Evolutionary conservation across 2,888 invertebrate genomes (phyloP), one percentile per base, ranked within the genome.

Genomic region (Melipona bicolor): DNA sequence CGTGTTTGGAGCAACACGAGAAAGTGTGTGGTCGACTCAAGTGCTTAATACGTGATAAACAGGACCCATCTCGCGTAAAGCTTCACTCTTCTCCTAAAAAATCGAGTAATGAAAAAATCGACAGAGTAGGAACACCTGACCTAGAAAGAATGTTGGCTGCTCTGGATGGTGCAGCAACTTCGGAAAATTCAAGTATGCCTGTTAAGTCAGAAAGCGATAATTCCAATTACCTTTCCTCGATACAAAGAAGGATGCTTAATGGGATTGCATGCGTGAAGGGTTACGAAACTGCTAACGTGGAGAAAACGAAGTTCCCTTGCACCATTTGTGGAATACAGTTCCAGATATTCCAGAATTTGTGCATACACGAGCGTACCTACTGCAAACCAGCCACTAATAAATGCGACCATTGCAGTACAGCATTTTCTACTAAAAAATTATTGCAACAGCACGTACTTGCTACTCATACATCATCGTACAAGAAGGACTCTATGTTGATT

Each of bases 331-430:
- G 72, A 1, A 75, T 65, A 27, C 72, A 77, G 19, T 91, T 90
- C 50, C 67, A 64, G 0, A 79, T 61, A 1, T n/a, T 54, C 3
- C 50, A 71, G 4, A 81, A 59, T 36, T 73, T 90, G 15, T 59
- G 50, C 5, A 27, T 73, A 21, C 92, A 92, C 61, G 61, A 77
- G 13, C 69, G 77, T 2, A 67, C 43, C 15, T 92, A 81, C 9
- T 32, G 36, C 0, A n/a, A 50, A 27, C n/a, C 56, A 0, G 27
- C 36, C 0, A 69, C 6, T 0, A 69, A 80, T 17, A 17, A 15
- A 0, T 92, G 92, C 67, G 9, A 15, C 0, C 32, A 80, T 21
- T 92, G 92, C 24, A 84, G 84, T 1, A 89, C 89, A 0, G 69
- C 21, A 4, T 92, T 92, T 49, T 73, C 85, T 4, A 85, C 79